Percentiles rank a stretch among this genome's conserved stretches.
Conservation (phyloP, 2,113 vertebrate genomes). For the Brachyhypopomus gauderio region DNA sequence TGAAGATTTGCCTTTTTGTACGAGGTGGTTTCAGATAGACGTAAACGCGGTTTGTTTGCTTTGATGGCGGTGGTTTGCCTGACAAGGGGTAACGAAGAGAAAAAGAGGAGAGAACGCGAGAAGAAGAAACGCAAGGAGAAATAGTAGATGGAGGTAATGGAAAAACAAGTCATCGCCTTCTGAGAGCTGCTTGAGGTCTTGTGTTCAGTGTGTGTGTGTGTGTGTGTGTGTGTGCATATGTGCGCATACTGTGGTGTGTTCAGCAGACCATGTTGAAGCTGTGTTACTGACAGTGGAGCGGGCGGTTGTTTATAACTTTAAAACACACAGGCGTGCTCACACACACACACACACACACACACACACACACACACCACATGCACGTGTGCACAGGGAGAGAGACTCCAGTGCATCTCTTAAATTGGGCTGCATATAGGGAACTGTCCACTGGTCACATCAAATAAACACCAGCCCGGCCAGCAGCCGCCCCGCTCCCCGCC, state of each 20-base stretch:
- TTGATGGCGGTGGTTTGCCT: conserved; percentile 35
- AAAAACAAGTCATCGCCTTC: conserved; percentile 12
- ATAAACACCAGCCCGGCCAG: conserved; percentile 37
- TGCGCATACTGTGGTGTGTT: conserved; percentile 46
- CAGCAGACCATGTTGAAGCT: conserved; percentile 47
- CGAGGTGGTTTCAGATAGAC: conserved; percentile 41
- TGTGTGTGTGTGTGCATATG: conserved; percentile 31
- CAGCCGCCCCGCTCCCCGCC: not conserved
- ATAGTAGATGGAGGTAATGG: not conserved
- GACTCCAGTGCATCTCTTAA: conserved; percentile 23
- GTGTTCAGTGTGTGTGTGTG: conserved; percentile 23
- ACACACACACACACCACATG: conserved; percentile 16
- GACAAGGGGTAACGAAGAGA: conserved; percentile 27
- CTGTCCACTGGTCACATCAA: conserved; percentile 50
- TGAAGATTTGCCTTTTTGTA: conserved; percentile 28
- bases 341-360: conserved; percentile 34
- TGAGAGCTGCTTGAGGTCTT: conserved; percentile 43
- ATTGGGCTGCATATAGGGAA: conserved; percentile 52
- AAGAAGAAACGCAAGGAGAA: not conserved
- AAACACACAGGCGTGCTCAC: conserved; percentile 28
- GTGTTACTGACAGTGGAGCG: conserved; percentile 48
- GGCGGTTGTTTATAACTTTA: conserved; percentile 51
- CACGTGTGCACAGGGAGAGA: not conserved
- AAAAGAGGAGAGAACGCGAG: conserved; percentile 10
- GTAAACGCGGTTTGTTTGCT: conserved; percentile 39